These are phyloP conservation scores for Manis javanica DNA, from an alignment of 2,797 vertebrate species.

Conservation along the genomic window DNA sequence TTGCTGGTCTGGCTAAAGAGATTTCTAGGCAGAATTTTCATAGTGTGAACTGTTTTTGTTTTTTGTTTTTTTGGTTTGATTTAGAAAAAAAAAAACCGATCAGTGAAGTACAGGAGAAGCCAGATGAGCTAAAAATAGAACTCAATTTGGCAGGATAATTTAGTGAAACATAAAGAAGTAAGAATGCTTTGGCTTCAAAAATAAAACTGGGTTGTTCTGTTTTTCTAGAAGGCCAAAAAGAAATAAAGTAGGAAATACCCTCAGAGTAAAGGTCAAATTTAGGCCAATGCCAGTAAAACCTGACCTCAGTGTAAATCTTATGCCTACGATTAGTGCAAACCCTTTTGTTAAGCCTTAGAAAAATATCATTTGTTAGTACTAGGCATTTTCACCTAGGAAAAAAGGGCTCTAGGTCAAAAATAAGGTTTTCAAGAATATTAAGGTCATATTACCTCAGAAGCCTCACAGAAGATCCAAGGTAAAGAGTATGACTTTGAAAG, in stretches of 20 bases:
- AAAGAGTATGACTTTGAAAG: too few relatives aligned
- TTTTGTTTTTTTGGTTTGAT: neutral
- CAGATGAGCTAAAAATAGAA: neutral
- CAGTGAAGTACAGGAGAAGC: neutral
- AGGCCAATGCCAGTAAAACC: neutral
- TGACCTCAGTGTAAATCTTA: neutral
- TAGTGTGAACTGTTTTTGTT: neutral
- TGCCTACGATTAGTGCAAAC: neutral
- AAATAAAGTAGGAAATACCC: neutral
- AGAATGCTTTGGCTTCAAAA: neutral
- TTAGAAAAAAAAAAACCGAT: neutral
- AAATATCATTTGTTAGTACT: neutral
- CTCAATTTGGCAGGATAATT: constrained; percentile 6
- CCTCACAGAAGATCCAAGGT: neutral
- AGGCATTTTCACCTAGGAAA: neutral
- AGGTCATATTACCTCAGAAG: neutral
- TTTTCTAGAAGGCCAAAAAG: neutral
- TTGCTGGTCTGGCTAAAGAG: neutral
- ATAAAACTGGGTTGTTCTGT: constrained; percentile 1
- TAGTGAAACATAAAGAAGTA: neutral
- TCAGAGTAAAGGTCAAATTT: constrained; percentile 1
- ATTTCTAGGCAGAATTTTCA: neutral
- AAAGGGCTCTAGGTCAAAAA: neutral
- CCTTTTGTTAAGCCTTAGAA: neutral
- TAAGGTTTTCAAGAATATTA: neutral